These are phyloP conservation scores for Aphidius colemani DNA, from an alignment of 2,888 invertebrate genomes.

Conservation along the genomic window DNA sequence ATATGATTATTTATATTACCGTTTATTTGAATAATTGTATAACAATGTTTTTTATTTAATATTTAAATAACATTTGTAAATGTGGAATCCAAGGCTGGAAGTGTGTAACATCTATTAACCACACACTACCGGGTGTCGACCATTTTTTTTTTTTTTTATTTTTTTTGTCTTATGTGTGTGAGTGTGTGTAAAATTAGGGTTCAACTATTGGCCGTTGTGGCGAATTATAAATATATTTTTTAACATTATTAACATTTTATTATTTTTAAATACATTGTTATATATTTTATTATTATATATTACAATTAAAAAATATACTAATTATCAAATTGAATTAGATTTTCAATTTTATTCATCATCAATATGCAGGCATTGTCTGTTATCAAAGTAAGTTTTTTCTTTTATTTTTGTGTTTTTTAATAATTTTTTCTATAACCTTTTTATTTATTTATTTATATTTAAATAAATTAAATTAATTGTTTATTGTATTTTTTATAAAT, in stretches of 20 bases:
- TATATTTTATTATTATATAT: too few species aligned
- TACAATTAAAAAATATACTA: too few species aligned
- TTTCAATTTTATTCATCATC: constrained; percentile 19
- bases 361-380: constrained; percentile 22
- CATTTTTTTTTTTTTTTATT: constrained; percentile 39
- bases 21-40: constrained; percentile 26
- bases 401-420: neutral
- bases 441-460: neutral
- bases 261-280: too few species aligned
- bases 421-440: neutral
- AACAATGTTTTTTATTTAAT: neutral
- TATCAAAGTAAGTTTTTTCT: constrained; percentile 25
- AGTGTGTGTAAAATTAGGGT: constrained; percentile 32
- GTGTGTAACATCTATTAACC: neutral
- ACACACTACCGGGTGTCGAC: constrained; percentile 41
- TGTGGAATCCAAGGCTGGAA: constrained; percentile 6
- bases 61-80: constrained; percentile 21
- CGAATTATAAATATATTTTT: constrained; percentile 18
- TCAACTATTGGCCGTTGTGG: constrained; percentile 42
- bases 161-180: neutral
- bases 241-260: too few species aligned
- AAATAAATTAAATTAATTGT: neutral
- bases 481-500: neutral
- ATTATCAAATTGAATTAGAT: too few species aligned
- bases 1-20: constrained; percentile 32